These are phyloP conservation scores for Dissostichus mawsoni DNA, from an alignment of 2,113 vertebrate genomes.

Conservation along the genomic window DNA sequence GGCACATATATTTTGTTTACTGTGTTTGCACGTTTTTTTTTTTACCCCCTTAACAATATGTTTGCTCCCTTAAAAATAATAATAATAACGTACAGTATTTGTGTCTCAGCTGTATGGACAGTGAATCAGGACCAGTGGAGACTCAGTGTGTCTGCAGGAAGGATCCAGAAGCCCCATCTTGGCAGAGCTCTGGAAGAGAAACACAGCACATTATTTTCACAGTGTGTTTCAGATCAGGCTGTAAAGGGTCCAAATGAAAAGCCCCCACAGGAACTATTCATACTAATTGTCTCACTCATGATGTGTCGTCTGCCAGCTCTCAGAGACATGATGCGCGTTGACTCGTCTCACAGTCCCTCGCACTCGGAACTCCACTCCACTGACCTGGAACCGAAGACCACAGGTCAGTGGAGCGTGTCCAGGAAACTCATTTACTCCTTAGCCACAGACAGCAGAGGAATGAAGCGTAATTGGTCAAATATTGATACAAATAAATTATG, in stretches of 20 bases:
- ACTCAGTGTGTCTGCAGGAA: background rate
- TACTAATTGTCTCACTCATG: background rate
- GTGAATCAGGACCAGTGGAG: background rate
- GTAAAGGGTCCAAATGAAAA: slow-evolving; percentile 28
- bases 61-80: background rate
- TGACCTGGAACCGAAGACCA: slow-evolving; percentile 38
- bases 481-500: slow-evolving; percentile 43
- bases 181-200: slow-evolving; percentile 5
- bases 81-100: background rate
- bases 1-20: background rate
- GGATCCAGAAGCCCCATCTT: background rate
- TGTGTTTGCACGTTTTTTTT: background rate
- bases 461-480: slow-evolving; percentile 37
- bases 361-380: slow-evolving; percentile 7
- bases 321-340: slow-evolving; percentile 4
- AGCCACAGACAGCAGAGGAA: background rate
- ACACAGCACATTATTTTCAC: slow-evolving; percentile 31
- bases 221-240: background rate
- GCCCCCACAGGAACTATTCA: slow-evolving; percentile 11
- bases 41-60: background rate
- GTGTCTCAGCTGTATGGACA: background rate
- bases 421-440: slow-evolving; percentile 31
- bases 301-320: slow-evolving; percentile 21
- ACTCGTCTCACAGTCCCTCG: background rate
- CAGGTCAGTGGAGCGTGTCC: slow-evolving; percentile 17